A percentile compares a stretch with the other conserved stretches of the same genome.
Evolutionary conservation across 2,888 invertebrate genomes (phyloP).

Genomic region (Rhamnusium bicolor): DNA sequence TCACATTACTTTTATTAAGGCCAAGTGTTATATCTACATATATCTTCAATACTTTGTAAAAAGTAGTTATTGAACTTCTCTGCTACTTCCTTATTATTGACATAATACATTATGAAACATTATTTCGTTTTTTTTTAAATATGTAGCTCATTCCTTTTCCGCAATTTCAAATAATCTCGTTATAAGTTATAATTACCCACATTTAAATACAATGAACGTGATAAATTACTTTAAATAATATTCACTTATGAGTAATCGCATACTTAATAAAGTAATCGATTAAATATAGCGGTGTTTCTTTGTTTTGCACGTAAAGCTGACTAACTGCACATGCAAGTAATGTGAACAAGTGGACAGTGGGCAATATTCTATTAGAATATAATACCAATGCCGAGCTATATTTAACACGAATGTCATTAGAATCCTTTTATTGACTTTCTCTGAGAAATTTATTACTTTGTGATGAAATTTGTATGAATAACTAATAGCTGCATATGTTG

Average conservation of each 20-base stretch:
- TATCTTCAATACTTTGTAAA: too few relatives aligned
- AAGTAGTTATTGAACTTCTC: too few relatives aligned
- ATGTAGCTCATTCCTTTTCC: constrained; percentile 9
- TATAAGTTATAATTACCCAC: background rate
- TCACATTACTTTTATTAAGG: too few relatives aligned
- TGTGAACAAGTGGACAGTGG: background rate
- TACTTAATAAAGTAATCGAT: constrained; percentile 24
- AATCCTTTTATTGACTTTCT: constrained; percentile 26
- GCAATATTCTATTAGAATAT: constrained; percentile 6
- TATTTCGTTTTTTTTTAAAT: too few relatives aligned
- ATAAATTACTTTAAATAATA: constrained; percentile 16
- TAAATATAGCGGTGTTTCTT: constrained; percentile 33
- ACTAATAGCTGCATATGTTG: too few relatives aligned
- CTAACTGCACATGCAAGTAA: constrained; percentile 28
- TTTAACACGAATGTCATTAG: background rate
- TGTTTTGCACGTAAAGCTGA: constrained; percentile 38
- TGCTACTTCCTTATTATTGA: too few relatives aligned
- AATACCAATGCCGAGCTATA: background rate
- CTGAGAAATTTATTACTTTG: background rate
- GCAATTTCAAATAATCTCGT: background rate
- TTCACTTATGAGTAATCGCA: constrained; percentile 28
- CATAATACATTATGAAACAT: too few relatives aligned
- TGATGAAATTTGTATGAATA: background rate
- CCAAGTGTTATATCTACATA: too few relatives aligned
- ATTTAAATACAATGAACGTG: constrained; percentile 26